phyloP scores from a whole-genome alignment of 2,888 invertebrate genomes.

The Cyaniris semiargus region DNA sequence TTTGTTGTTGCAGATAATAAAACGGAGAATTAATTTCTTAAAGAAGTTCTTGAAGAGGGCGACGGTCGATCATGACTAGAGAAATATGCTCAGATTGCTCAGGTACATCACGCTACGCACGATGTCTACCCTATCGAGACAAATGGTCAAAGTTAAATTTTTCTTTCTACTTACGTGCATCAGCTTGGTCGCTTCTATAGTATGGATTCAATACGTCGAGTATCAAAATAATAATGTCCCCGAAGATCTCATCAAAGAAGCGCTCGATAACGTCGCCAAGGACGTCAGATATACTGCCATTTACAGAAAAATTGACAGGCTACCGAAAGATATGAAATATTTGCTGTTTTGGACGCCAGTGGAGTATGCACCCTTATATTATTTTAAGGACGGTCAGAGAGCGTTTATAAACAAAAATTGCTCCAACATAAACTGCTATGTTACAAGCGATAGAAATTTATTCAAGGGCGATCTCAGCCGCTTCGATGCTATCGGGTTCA shows the following conservation, averaged over 20 bases:
- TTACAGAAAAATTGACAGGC: conserved; percentile 53
- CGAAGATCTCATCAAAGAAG: conserved; percentile 56
- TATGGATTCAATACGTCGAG: conserved; percentile 53
- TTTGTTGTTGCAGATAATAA: conserved; percentile 29
- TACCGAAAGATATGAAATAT: conserved; percentile 59
- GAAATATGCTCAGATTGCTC: conserved; percentile 51
- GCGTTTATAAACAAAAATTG: conserved; percentile 64
- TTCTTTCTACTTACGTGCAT: conserved; percentile 53
- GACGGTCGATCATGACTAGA: conserved; percentile 51
- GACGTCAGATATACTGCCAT: conserved; percentile 61
- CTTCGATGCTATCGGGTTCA: conserved; percentile 66
- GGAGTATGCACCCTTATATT: conserved; percentile 58
- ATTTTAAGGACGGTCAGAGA: conserved; percentile 56
- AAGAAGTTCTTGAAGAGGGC: neutral
- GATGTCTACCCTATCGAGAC: conserved; percentile 46
- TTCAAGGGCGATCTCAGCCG: conserved; percentile 53
- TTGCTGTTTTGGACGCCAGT: conserved; percentile 61
- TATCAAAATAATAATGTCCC: conserved; percentile 41
- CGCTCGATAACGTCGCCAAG: conserved; percentile 54
- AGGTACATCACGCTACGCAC: conserved; percentile 38
- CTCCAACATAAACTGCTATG: conserved; percentile 60
- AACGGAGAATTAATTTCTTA: conserved; percentile 29
- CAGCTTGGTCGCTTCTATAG: conserved; percentile 51
- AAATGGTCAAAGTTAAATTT: conserved; percentile 50
- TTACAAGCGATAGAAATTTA: conserved; percentile 54